A percentile compares a stretch with the other conserved stretches of the same genome.
Conservation (phyloP, 1,140 invertebrate species). For the Caenorhabditis tropicalis region DNA sequence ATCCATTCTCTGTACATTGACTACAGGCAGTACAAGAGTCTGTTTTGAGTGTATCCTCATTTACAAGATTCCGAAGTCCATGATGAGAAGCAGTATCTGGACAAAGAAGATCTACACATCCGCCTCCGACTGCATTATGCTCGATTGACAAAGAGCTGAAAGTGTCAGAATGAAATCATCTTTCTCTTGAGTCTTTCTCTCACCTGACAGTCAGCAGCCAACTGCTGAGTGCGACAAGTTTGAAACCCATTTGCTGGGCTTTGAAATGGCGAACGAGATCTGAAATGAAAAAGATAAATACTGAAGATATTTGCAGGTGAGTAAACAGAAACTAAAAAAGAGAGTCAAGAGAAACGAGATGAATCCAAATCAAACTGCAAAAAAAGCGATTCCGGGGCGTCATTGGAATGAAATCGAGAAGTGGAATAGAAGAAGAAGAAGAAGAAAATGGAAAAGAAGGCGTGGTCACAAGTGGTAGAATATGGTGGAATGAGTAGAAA, state of each 20-base stretch:
- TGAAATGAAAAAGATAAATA: constrained; percentile 18
- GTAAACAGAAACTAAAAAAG: neutral
- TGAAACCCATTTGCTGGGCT: constrained; percentile 39
- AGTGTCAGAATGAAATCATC: no score
- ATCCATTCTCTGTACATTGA: constrained; percentile 58
- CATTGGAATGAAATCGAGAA: constrained; percentile 28
- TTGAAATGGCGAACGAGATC: constrained; percentile 38
- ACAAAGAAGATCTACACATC: constrained; percentile 47
- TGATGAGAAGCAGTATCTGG: constrained; percentile 27
- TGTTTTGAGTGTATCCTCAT: constrained; percentile 47
- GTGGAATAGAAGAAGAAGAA: neutral
- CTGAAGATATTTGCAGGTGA: constrained; percentile 11
- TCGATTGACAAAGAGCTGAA: constrained; percentile 46
- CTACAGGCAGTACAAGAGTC: constrained; percentile 49
- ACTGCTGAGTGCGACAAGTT: constrained; percentile 39
- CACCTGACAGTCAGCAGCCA: constrained; percentile 36
- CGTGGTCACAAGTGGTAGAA: constrained; percentile 10
- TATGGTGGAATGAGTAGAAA: neutral
- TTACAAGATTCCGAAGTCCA: constrained; percentile 48
- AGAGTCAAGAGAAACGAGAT: neutral
- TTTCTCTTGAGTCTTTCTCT: no score
- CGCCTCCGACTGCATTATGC: constrained; percentile 36
- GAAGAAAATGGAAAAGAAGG: constrained; percentile 31
- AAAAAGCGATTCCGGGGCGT: neutral
- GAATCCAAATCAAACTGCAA: constrained; percentile 23